These are phyloP conservation scores for Leptinotarsa texana DNA, from an alignment of 1,140 invertebrate genomes.

Conservation along the genomic window DNA sequence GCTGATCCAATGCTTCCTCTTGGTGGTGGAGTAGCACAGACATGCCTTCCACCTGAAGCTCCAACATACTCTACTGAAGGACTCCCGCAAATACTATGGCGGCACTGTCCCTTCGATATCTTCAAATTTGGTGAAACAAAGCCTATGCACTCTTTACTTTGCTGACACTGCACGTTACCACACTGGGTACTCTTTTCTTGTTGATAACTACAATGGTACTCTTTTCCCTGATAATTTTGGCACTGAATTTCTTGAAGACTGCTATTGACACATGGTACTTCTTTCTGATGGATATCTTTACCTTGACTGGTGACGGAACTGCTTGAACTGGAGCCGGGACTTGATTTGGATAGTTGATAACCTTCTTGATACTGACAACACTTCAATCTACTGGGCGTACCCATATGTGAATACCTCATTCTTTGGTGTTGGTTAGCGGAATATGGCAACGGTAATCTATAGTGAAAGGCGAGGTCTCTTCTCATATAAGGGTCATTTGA, in stretches of 20 bases:
- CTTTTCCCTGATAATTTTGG: constrained; percentile 50
- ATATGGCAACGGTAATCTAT: constrained; percentile 60
- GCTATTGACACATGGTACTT: constrained; percentile 39
- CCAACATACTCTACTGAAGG: constrained; percentile 63
- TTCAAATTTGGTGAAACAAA: constrained; percentile 56
- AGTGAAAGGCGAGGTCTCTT: constrained; percentile 64
- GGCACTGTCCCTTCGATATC: constrained; percentile 54
- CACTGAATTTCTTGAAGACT: constrained; percentile 53
- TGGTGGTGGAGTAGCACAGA: constrained; percentile 65
- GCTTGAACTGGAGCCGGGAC: constrained; percentile 59
- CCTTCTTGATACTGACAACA: constrained; percentile 51
- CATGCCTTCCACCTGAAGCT: constrained; percentile 60
- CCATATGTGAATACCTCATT: constrained; percentile 47
- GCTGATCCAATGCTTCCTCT: constrained; percentile 49
- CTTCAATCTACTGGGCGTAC: constrained; percentile 49
- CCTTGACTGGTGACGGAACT: constrained; percentile 53
- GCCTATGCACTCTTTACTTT: constrained; percentile 45
- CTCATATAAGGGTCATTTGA: constrained; percentile 63
- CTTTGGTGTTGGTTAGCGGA: constrained; percentile 52
- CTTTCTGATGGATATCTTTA: constrained; percentile 34
- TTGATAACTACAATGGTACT: constrained; percentile 36
- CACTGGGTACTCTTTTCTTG: constrained; percentile 53
- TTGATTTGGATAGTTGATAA: constrained; percentile 52
- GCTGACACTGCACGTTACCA: constrained; percentile 50
- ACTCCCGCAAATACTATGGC: constrained; percentile 50